Conservation (phyloP, 1,140 invertebrate genomes). For the Stenopsyche tienmushanensis region DNA sequence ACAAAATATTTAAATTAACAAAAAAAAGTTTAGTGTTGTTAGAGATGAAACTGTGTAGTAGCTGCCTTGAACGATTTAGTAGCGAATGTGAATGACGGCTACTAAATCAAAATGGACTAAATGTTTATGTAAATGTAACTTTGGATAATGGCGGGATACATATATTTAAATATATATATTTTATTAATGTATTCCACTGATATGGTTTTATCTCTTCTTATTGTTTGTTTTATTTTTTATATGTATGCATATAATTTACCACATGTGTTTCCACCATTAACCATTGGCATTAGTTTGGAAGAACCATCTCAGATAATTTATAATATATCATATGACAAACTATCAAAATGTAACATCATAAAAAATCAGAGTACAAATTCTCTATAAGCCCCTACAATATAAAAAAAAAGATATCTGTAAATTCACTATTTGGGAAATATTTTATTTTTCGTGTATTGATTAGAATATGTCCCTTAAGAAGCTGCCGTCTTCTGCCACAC, state of each 20-base stretch:
- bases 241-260: not conserved
- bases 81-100: constrained; percentile 8
- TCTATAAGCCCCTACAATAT: constrained; percentile 55
- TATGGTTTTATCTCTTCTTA: not conserved
- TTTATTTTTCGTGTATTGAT: constrained; percentile 7
- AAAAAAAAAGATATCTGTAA: constrained; percentile 26
- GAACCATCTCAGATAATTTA: constrained; percentile 29
- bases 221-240: not conserved
- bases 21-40: constrained; percentile 36
- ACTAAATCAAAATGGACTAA: constrained; percentile 20
- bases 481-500: not conserved
- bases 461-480: not conserved
- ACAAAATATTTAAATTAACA: constrained; percentile 18
- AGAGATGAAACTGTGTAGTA: constrained; percentile 36
- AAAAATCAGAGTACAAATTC: constrained; percentile 57
- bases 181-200: not conserved
- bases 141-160: constrained; percentile 26
- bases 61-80: constrained; percentile 32
- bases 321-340: not conserved
- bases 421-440: constrained; percentile 21
- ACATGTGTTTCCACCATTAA: constrained; percentile 18
- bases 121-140: constrained; percentile 28
- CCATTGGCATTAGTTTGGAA: constrained; percentile 23
- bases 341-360: not conserved
- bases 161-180: not conserved